Evolutionary conservation across 2,797 vertebrate species (phyloP), one percentile per base, ranked within the genome.

Genomic region (Poecile montanus): DNA sequence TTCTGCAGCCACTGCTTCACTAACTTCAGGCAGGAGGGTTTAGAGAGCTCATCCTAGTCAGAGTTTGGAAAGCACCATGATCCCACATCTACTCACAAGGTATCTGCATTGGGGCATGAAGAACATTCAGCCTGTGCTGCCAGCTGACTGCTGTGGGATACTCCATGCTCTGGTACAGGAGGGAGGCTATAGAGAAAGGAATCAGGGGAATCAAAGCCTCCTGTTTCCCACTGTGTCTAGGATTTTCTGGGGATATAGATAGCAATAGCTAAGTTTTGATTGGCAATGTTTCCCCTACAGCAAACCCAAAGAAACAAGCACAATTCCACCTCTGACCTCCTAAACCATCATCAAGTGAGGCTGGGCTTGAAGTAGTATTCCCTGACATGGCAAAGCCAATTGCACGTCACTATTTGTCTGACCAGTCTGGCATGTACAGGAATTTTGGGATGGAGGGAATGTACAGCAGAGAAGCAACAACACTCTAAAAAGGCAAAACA

Each of bases 351-450:
- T 60, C 70, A 88, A 72, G 88, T 45, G 66, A 81, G 62, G 70
- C 78, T 72, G 62, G 36, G 50, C 44, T 93, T 93, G 73, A 91
- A 88, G 58, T 29, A 93, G n/a, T 78, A 93, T 88, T 73, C 40
- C 88, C 44, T 70, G 82, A 86, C 62, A 84, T 3, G 11, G 76
- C 51, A 86, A 94, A 75, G 53, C 36, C 83, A 94, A 81, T 62
- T 86, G 85, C 73, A 89, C 40, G 78, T 72, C 40, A 58, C 76
- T 93, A 62, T 62, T 48, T 21, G 18, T 68, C 66, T 85, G 58
- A 84, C 70, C 50, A 81, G 27, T n/a, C 47, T 75, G 44, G 20
- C 22, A 72, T 7, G 7, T 42, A 51, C 11, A 19, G 40, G 58
- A 85, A 77, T 83, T 74, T 86, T 3, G 2, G 73, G 66, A 75